Percentiles rank a stretch among this genome's conserved stretches.
Conservation (phyloP, 2,113 vertebrate species). For the Prunella fulvescens region DNA sequence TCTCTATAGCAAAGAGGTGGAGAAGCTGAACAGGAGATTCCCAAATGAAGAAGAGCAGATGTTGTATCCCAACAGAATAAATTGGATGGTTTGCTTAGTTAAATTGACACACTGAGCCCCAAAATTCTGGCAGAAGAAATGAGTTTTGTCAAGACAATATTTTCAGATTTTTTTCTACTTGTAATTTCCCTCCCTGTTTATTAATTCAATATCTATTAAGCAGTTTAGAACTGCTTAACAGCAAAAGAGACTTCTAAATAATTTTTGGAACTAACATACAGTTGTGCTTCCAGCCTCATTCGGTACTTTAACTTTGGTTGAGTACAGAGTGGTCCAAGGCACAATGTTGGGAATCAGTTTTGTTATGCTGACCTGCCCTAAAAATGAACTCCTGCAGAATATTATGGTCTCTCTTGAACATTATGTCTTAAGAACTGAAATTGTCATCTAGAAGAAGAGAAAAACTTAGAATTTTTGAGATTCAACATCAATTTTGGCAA, state of each 20-base stretch:
- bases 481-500: neutral
- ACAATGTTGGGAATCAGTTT: neutral
- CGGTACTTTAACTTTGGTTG: neutral
- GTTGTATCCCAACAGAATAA: neutral
- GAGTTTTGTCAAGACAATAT: neutral
- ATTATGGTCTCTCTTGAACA: neutral
- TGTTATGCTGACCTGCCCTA: neutral
- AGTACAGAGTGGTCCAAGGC: neutral
- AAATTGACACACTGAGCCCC: neutral
- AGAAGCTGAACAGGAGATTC: neutral
- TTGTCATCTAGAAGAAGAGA: neutral
- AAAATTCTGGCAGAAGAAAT: neutral
- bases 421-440: neutral
- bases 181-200: neutral
- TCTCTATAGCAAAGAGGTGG: neutral
- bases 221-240: neutral
- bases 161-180: neutral
- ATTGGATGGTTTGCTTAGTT: neutral
- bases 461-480: neutral
- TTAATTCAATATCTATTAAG: neutral
- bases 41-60: neutral
- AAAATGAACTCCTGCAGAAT: neutral
- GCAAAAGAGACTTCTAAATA: neutral
- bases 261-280: neutral
- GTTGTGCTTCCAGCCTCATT: neutral